A percentile compares a stretch with the other conserved stretches of the same genome.
These are phyloP conservation scores for Noctilio leporinus DNA, from an alignment of 2,113 vertebrate genomes.

Conservation along the genomic window DNA sequence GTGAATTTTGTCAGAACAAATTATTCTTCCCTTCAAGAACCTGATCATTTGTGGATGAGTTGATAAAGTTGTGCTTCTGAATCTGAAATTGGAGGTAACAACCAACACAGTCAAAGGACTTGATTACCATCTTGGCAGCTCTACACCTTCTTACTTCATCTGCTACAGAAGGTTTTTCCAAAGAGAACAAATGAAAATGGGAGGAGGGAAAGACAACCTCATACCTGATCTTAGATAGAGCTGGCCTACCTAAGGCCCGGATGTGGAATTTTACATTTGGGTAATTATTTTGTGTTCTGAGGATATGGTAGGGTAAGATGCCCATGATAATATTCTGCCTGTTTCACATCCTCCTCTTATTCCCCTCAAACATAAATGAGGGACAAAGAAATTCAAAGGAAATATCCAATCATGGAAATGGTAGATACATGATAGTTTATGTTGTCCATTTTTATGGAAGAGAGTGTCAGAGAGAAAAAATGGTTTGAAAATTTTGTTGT, in stretches of 20 bases:
- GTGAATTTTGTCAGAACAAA: background rate
- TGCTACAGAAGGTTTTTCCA: background rate
- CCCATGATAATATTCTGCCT: background rate
- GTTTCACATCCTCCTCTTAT: background rate
- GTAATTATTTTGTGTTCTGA: background rate
- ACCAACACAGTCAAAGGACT: slow-evolving; percentile 27
- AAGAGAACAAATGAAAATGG: background rate
- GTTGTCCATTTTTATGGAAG: background rate
- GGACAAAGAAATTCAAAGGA: background rate
- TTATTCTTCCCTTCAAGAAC: background rate
- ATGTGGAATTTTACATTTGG: background rate
- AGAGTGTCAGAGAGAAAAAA: slow-evolving; percentile 45
- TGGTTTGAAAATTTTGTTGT: slow-evolving; percentile 17
- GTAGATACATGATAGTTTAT: background rate
- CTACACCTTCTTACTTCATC: slow-evolving; percentile 7
- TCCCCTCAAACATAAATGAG: background rate
- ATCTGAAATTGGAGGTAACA: slow-evolving; percentile 28
- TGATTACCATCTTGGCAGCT: background rate
- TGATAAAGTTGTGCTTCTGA: slow-evolving; percentile 33
- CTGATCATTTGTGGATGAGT: background rate
- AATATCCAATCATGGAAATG: background rate
- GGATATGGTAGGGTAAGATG: background rate
- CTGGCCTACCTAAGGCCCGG: background rate
- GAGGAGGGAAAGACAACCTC: background rate
- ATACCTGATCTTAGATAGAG: background rate